Base-by-base conservation (phyloP, 2,888 invertebrate species). In the Rhagonycha fulva region DNA sequence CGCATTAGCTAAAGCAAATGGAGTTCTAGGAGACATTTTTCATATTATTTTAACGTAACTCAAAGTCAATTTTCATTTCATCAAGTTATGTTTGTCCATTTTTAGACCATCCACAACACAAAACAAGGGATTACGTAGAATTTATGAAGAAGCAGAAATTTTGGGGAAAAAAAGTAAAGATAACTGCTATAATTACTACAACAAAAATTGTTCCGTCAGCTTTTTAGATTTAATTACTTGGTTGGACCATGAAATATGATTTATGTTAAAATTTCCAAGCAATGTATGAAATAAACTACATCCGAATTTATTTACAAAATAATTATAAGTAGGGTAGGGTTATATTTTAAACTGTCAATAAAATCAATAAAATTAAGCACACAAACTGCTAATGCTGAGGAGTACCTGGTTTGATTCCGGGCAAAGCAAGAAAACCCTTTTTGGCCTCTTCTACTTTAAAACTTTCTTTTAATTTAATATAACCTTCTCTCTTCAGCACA, bases 1-100 rank as follows among this genome's bases (percentile, higher is more conserved):
- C 14, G 89, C 90, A 74, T 87, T 91, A 77, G 85, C 88, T 75
- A 63, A 75, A 24, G 89, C 90, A 81, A 92, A 92, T 85, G 93
- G 93, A 2, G 87, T 93, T 63, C 82, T 93, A 70, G 91, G 93
- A 32, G 91, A 91, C 83, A 84, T 94, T 77, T 86, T 94, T 60
- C 91, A 93, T 82, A 89, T 94, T 63, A 83, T 93, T 75, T 90
- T 94, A 78, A 92, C 92, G 94, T 94, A 88, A 91, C 91, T n/a
- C 47, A n/a, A 47, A 47, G 7, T 47, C n/a, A 4, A n/a, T 47
- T 47, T 47, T 3, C 12, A 47, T 7, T 47, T n/a, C n/a, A 7
- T 47, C n/a, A 9, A 47, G 47, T 47, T 47, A 47, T 47, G 2
- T n/a, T 47, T 62, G 62, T 71, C 74, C 32, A 74, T 78, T 88